Conservation (phyloP, 2,113 vertebrate species). For the Nyctereutes procyonoides region DNA sequence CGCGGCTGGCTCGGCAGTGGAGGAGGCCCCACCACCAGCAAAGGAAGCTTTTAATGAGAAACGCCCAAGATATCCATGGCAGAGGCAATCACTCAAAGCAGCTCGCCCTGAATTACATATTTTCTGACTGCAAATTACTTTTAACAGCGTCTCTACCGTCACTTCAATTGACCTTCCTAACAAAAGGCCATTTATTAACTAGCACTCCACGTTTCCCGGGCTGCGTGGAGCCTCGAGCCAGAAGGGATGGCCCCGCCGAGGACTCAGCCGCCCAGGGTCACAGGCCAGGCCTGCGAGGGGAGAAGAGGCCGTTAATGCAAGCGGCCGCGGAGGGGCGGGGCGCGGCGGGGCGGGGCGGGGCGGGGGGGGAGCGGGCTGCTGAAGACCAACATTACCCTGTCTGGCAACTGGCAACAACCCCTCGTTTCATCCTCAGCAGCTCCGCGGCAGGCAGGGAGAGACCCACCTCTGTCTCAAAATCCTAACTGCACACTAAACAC, state of each 20-base stretch:
- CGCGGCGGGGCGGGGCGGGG: not conserved
- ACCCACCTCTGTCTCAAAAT: not conserved
- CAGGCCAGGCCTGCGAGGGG: constrained; percentile 1
- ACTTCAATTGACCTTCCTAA: constrained; percentile 83
- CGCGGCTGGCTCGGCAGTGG: not conserved
- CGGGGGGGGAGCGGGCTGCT: not conserved
- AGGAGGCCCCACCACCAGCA: constrained; percentile 47
- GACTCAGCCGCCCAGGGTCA: not conserved
- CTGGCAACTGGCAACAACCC: not conserved
- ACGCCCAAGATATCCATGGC: constrained; percentile 76
- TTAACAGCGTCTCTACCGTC: constrained; percentile 75
- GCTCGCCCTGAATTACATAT: constrained; percentile 79
- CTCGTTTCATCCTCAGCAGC: not conserved
- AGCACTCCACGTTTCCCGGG: constrained; percentile 46
- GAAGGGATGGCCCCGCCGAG: not conserved
- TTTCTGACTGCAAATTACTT: constrained; percentile 83
- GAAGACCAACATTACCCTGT: not conserved
- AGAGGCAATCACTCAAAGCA: constrained; percentile 73
- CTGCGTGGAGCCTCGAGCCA: not conserved
- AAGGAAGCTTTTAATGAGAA: constrained; percentile 79
- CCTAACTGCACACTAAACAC: not conserved
- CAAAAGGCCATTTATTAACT: constrained; percentile 83
- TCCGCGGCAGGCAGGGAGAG: not conserved
- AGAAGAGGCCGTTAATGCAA: not conserved
- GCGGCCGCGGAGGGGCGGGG: not conserved